Percentiles rank a stretch among this genome's conserved stretches.
These are phyloP conservation scores for Scelioninae gen. 2 DNA, from an alignment of 2,888 invertebrate species.

Conservation along the genomic window DNA sequence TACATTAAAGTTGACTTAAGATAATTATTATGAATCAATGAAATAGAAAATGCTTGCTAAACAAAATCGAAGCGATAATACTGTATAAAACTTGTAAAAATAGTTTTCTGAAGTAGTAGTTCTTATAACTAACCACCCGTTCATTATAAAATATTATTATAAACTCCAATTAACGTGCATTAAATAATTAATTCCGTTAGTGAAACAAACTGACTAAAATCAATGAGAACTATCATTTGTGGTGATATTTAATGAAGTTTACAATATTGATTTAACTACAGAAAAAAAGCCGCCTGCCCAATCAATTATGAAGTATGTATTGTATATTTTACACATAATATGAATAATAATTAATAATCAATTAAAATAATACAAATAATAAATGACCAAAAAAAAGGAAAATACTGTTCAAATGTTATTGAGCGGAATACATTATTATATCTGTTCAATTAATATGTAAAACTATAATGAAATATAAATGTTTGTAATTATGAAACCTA, in stretches of 20 bases:
- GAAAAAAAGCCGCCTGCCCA: constrained; percentile 2
- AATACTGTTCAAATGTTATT: too few relatives aligned
- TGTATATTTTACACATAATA: constrained; percentile 5
- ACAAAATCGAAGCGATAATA: too few relatives aligned
- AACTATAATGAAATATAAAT: too few relatives aligned
- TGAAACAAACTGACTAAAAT: constrained; percentile 26
- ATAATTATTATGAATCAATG: too few relatives aligned
- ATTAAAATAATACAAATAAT: neutral
- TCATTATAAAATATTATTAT: constrained; percentile 41
- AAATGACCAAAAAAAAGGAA: neutral
- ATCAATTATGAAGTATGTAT: constrained; percentile 9
- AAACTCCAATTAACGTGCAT: constrained; percentile 31
- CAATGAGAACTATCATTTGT: constrained; percentile 38
- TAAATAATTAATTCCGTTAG: constrained; percentile 31
- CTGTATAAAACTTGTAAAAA: too few relatives aligned
- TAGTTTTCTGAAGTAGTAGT: too few relatives aligned
- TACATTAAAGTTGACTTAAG: too few relatives aligned
- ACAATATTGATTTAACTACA: constrained; percentile 32
- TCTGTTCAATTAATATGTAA: too few relatives aligned
- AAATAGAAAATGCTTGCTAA: too few relatives aligned
- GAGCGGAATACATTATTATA: too few relatives aligned
- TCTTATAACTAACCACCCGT: too few relatives aligned
- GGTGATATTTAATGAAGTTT: constrained; percentile 32
- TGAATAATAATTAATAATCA: constrained; percentile 6
- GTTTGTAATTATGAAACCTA: too few relatives aligned